phyloP scores from a whole-genome alignment of 2,888 invertebrate species.

The Eupithecia dodoneata region DNA sequence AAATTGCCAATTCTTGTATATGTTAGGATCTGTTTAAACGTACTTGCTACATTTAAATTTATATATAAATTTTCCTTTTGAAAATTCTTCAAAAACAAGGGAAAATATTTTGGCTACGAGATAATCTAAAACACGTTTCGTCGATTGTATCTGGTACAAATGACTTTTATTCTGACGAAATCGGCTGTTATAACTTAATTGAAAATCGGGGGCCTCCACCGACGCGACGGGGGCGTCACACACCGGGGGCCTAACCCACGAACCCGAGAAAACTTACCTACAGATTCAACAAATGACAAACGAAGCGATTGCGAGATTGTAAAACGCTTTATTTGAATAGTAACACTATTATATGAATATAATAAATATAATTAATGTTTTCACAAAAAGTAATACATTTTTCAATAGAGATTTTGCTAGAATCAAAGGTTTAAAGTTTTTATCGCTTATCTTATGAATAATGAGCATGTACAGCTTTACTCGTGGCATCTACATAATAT shows the following conservation, averaged over 20 bases:
- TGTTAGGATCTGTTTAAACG: conserved; percentile 19
- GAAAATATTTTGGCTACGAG: neutral
- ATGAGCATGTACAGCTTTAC: conserved; percentile 25
- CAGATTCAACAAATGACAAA: neutral
- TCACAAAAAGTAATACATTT: neutral
- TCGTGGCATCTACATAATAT: conserved; percentile 48
- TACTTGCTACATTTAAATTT: conserved; percentile 18
- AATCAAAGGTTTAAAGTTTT: neutral
- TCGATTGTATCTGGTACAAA: too few species aligned
- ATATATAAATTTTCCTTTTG: neutral
- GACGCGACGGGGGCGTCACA: too few species aligned
- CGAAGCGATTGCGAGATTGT: neutral
- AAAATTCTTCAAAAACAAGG: neutral
- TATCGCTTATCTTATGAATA: neutral
- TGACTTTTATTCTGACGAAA: too few species aligned
- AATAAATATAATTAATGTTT: neutral
- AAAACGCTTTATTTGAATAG: neutral
- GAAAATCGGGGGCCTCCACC: too few species aligned
- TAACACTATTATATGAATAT: neutral
- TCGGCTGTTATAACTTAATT: too few species aligned
- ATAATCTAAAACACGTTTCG: too few species aligned
- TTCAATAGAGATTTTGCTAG: neutral
- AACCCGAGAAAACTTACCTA: neutral
- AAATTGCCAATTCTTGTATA: conserved; percentile 53
- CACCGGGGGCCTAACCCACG: too few species aligned